Evolutionary conservation across 2,888 invertebrate species (phyloP), one percentile per base, ranked within the genome.

Genomic region (Plemyria rubiginata): DNA sequence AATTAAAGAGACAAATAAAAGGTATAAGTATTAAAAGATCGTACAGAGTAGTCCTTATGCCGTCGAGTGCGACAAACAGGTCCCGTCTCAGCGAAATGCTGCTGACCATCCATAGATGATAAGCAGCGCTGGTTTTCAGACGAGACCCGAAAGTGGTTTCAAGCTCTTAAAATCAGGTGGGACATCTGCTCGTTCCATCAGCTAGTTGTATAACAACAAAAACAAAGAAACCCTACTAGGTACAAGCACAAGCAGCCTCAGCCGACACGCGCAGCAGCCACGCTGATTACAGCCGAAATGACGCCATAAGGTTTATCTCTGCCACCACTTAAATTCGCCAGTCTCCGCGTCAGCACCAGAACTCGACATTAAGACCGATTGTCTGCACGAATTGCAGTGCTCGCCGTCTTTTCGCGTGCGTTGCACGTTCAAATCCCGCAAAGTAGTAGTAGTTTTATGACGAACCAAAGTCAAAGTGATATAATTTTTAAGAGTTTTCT

Each of bases 221-320:
- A 29, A 29, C 29, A 29, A 29, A 29, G 29, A 29, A 29, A 29
- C n/a, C n/a, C 4, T 9, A 49, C 40, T 15, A 15, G 43, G 13
- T 22, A 40, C 36, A 32, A 41, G 48, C 38, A n/a, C n/a, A 38
- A 48, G 43, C 53, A 60, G 46, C 40, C 57, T 54, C 49, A 40
- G 38, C 32, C 38, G 38, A 22, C 51, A 12, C 43, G 22, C 9
- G 2, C 8, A 13, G 15, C 16, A 48, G 29, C 36, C 60, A 55
- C 55, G 45, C 48, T 56, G 58, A 61, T 61, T 65, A 54, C 32
- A 54, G 16, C 53, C n/a, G 13, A 43, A 55, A 54, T 70, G 68
- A 67, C 68, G 70, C 62, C 68, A 67, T 59, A 52, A 62, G 62
- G 56, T 60, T 67, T 71, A 71, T 66, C 70, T 63, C 62, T 60